Evolutionary conservation across 2,888 invertebrate genomes (phyloP), one percentile per base, ranked within the genome.

Genomic region (Fragum sueziense): DNA sequence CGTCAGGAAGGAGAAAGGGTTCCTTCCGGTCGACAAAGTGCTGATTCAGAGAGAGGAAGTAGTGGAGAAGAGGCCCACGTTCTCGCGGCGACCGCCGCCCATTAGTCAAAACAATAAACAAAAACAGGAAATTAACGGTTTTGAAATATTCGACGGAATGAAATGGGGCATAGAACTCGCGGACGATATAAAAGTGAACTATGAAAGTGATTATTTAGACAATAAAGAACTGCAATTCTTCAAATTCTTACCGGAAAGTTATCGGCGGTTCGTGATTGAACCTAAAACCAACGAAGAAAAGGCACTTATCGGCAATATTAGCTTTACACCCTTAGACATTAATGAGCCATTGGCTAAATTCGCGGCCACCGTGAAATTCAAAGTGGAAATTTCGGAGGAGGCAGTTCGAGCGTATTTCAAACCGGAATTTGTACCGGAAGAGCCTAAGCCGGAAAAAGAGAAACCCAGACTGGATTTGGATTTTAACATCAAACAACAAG

Each of bases 211-310:
- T 61, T 85, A 86, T 33, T 47, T 79, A 37, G 88, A 89, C 51
- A 89, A 89, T 74, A 85, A 83, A 57, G 86, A 88, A 51, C 79
- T 90, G 34, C 86, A 86, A 70, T 90, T 85, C 76, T 90, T 89
- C 75, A 87, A 88, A 61, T 81, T 88, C 68, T 81, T 92, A 34
- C 88, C 87, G 11, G 91, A 91, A 62, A 90, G 90, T 73, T 92
- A 90, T 84, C 85, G 90, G 59, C 80, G 87, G 33, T 91, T 92
- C 82, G 81, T 83, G n/a, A 86, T 92, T 27, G 90, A 90, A 79
- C 92, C 92, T 0, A 85, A 82, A 73, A 86, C 84, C 1, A 85
- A 86, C 31, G 88, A 89, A 29, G 88, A 88, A 67, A 74, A 86
- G 33, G 80, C 82, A 17, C 75, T 90, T n/a, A 80, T 80, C 0